Evolutionary conservation across 2,888 invertebrate species (phyloP).

Genomic region (Drosophila buzzatii): DNA sequence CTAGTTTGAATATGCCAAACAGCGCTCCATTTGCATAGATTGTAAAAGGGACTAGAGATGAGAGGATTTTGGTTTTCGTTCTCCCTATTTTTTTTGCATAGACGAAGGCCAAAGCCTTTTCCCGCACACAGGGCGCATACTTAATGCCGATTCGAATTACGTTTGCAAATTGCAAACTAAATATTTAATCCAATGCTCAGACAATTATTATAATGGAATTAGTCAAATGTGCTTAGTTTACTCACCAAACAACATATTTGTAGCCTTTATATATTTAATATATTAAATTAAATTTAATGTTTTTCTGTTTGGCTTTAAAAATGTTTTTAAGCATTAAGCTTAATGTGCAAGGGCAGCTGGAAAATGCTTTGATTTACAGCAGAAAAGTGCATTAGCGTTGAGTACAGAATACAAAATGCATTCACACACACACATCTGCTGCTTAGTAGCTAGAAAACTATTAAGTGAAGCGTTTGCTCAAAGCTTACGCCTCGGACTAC

Average conservation of each 20-base stretch:
- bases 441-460: constrained; percentile 4
- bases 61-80: not conserved
- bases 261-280: not conserved
- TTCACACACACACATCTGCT: not conserved
- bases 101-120: not conserved
- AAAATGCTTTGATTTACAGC: constrained; percentile 24
- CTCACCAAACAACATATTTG: not conserved
- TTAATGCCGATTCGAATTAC: constrained; percentile 8
- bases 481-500: constrained; percentile 20
- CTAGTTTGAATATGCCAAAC: constrained; percentile 1
- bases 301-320: not conserved
- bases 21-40: constrained; percentile 38
- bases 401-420: constrained; percentile 2
- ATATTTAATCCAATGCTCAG: not conserved
- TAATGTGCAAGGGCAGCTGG: constrained; percentile 11
- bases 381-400: constrained; percentile 47
- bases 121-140: constrained; percentile 17
- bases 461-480: constrained; percentile 10
- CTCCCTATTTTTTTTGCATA: not conserved
- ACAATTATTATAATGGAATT: constrained; percentile 14
- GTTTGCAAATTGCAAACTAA: constrained; percentile 2
- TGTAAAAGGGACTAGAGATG: constrained; percentile 2
- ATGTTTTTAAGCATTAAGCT: constrained; percentile 1
- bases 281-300: not conserved
- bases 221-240: not conserved